phyloP scores from a whole-genome alignment of 2,888 invertebrate genomes.

The Agonopterix arenella region DNA sequence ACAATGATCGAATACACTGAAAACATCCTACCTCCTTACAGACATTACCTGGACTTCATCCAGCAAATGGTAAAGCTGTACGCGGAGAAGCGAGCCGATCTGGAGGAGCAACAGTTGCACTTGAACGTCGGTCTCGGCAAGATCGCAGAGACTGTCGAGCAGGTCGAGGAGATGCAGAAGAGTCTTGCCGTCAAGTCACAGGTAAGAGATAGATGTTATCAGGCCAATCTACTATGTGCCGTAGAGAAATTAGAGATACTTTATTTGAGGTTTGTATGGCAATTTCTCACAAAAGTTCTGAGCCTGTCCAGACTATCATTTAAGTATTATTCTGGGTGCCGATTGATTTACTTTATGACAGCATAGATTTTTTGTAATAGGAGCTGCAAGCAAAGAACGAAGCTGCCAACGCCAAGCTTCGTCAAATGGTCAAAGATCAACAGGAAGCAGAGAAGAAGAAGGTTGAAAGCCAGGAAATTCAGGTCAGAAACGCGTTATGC shows the following conservation, averaged over 20 bases:
- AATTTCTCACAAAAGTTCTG: no score
- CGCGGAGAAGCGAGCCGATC: conserved; percentile 97
- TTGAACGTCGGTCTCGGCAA: conserved; percentile 98
- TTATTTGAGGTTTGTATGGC: no score
- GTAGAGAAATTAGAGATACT: no score
- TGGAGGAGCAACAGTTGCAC: conserved; percentile 99
- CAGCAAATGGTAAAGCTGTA: conserved; percentile 99
- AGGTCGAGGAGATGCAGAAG: conserved; percentile 99
- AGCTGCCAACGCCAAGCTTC: conserved; percentile 98
- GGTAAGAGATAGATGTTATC: conserved; percentile 40
- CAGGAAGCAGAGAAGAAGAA: conserved; percentile 99
- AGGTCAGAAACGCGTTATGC: conserved; percentile 56
- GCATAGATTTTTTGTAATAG: conserved; percentile 31
- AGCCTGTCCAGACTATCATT: no score
- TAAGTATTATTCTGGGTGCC: no score
- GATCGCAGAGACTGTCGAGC: conserved; percentile 99
- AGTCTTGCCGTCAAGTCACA: conserved; percentile 97
- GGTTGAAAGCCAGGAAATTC: conserved; percentile 97
- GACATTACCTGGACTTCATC: conserved; percentile 99
- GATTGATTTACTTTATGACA: no score
- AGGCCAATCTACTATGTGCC: no score
- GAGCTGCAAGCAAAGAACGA: conserved; percentile 98
- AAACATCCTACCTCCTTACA: conserved; percentile 17
- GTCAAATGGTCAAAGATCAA: conserved; percentile 99
- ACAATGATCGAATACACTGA: no score